phyloP scores from a whole-genome alignment of 1,140 invertebrate species.

The Scaptomyza graminum region DNA sequence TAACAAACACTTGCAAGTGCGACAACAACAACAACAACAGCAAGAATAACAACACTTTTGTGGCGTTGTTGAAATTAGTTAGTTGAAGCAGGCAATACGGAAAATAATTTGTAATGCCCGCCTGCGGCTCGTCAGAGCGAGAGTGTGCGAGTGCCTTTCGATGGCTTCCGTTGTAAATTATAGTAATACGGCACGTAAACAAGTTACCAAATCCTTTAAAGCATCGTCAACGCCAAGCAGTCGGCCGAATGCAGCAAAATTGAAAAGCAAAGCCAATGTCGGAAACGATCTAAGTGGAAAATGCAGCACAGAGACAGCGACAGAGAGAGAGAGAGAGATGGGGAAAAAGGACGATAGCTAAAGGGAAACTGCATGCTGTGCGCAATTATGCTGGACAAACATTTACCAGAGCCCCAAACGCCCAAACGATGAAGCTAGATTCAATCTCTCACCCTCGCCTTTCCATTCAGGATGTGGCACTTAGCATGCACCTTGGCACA shows the following conservation, averaged over 20 bases:
- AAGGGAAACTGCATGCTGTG: slow-evolving; percentile 76
- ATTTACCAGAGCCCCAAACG: slow-evolving; percentile 60
- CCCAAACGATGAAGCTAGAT: slow-evolving; percentile 28
- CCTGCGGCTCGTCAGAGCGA: slow-evolving; percentile 59
- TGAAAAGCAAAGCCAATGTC: slow-evolving; percentile 41
- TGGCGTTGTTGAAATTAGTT: slow-evolving; percentile 56
- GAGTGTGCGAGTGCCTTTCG: slow-evolving; percentile 56
- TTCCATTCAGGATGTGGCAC: slow-evolving; percentile 43
- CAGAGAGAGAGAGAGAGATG: slow-evolving; percentile 13
- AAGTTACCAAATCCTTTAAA: slow-evolving; percentile 78
- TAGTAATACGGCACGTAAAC: slow-evolving; percentile 79
- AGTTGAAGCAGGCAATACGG: slow-evolving; percentile 51
- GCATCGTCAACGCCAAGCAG: slow-evolving; percentile 36
- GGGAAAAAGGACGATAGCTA: slow-evolving; percentile 19
- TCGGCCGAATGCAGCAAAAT: slow-evolving; percentile 32
- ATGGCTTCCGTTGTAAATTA: slow-evolving; percentile 77
- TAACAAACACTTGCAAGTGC: slow-evolving; percentile 21
- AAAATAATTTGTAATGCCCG: slow-evolving; percentile 64
- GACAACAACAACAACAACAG: slow-evolving; percentile 41
- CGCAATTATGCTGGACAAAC: slow-evolving; percentile 82
- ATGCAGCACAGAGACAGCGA: slow-evolving; percentile 6
- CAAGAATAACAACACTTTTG: slow-evolving; percentile 32
- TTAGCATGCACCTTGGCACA: slow-evolving; percentile 77
- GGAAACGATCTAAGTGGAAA: slow-evolving; percentile 1
- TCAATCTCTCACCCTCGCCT: background rate